phyloP scores from a whole-genome alignment of 2,888 invertebrate genomes.

The Drosophila neotestacea region DNA sequence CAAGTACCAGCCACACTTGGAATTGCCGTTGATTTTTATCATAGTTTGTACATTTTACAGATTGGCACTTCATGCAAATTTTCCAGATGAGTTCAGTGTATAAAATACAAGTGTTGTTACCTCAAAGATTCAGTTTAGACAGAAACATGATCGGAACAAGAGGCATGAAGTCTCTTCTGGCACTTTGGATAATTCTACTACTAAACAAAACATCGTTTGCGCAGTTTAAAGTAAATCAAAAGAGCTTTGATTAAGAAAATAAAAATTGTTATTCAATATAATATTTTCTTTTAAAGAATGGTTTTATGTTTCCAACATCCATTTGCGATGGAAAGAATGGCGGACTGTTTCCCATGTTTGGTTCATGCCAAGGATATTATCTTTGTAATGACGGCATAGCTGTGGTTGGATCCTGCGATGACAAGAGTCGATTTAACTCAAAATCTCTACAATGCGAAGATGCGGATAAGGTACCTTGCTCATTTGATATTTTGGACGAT shows the following conservation, averaged over 20 bases:
- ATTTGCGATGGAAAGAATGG: conserved; percentile 69
- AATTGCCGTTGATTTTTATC: conserved; percentile 46
- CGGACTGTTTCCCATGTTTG: conserved; percentile 68
- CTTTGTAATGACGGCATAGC: conserved; percentile 72
- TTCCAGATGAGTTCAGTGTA: conserved; percentile 29
- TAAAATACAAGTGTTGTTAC: conserved; percentile 43
- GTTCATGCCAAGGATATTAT: conserved; percentile 72
- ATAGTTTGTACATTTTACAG: conserved; percentile 53
- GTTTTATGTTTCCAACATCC: conserved; percentile 49
- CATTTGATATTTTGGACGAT: conserved; percentile 37
- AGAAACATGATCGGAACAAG: conserved; percentile 24
- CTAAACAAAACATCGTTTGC: conserved; percentile 29
- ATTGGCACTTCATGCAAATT: conserved; percentile 54
- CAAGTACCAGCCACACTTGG: conserved; percentile 24
- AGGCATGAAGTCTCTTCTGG: conserved; percentile 39
- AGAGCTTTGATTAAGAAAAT: not conserved
- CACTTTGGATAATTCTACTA: conserved; percentile 34
- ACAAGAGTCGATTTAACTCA: conserved; percentile 67
- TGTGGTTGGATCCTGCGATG: conserved; percentile 67
- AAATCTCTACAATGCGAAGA: conserved; percentile 58
- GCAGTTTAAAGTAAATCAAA: conserved; percentile 48
- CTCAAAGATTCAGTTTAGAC: conserved; percentile 43
- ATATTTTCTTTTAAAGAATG: conserved; percentile 35
- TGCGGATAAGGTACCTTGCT: conserved; percentile 50
- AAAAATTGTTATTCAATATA: too few species aligned